Evolutionary conservation across 2,113 vertebrate species (phyloP), one percentile per base, ranked within the genome.

Genomic region (Oreamnos americanus): DNA sequence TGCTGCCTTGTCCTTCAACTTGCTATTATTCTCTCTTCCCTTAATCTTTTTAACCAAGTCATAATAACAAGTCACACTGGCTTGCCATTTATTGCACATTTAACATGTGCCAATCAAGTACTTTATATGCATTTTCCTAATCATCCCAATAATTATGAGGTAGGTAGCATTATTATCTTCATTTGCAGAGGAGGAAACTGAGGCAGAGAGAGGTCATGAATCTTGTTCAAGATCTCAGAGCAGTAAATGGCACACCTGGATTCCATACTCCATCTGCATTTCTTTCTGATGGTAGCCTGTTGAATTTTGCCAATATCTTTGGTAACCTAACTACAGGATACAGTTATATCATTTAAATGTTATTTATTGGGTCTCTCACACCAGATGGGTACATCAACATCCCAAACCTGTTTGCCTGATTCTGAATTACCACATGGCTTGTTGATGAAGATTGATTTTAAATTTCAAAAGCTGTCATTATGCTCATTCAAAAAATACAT

Each of bases 391-490:
- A 62, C 6, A 36, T 51, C 30, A 47, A 7, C 57, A 12, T 74
- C 57, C 74, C 33, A 64, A 64, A 49, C 9, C 64, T 25, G 9
- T 90, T 86, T 57, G 36, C 49, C 76, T 79, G 19, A 60, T 58
- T 33, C 43, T 57, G 45, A 90, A 82, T 94, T 94, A 39, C 36
- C 53, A 96, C 36, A 67, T 55, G 30, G 36, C 25, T 90, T 30
- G 53, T 45, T 76, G n/a, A 82, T 6, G 2, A 92, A 95, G 43
- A 51, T 13, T 21, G 2, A 87, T 62, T 93, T 90, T 93, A 96
- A 94, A 91, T 43, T 93, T 94, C 47, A 92, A 94, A 96, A 86
- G 25, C 13, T 90, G 57, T 87, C 58, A 49, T 81, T 85, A 76
- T 39, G 87, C 21, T 92, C 64, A 74, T 36, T 10, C 2, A 28